Conservation (phyloP, 2,797 vertebrate genomes). For the Lacerta viridis region DNA sequence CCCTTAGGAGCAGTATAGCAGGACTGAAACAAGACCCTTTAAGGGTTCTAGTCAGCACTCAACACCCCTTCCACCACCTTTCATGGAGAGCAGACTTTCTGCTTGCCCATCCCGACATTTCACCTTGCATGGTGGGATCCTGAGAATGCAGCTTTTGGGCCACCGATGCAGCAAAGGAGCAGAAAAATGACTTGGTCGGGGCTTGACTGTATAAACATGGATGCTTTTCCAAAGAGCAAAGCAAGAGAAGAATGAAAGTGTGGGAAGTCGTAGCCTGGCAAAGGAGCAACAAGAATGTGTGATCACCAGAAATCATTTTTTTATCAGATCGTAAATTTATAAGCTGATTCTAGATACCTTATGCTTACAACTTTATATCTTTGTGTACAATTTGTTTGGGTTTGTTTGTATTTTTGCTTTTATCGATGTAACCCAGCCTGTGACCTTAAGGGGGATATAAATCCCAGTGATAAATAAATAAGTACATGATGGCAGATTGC, state of each 20-base stretch:
- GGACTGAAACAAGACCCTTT: background rate
- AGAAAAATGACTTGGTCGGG: background rate
- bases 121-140: background rate
- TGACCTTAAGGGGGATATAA: too few relatives aligned
- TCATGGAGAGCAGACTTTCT: background rate
- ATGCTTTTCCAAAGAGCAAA: background rate
- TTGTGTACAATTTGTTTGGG: too few relatives aligned
- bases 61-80: background rate
- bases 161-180: background rate
- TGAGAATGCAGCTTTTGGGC: background rate
- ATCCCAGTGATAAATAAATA: too few relatives aligned
- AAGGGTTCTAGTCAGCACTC: background rate
- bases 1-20: background rate
- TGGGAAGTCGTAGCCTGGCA: background rate
- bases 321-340: too few relatives aligned
- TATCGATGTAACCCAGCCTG: too few relatives aligned
- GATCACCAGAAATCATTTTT: too few relatives aligned
- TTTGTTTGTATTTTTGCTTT: too few relatives aligned
- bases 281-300: slow-evolving; percentile 1
- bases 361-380: too few relatives aligned
- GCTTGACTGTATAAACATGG: background rate
- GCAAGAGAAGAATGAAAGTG: slow-evolving; percentile 1
- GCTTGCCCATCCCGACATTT: background rate
- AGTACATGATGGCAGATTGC: background rate
- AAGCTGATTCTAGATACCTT: too few relatives aligned